Evolutionary conservation across 2,888 invertebrate species (phyloP), one percentile per base, ranked within the genome.

Genomic region (Furcula furcula): DNA sequence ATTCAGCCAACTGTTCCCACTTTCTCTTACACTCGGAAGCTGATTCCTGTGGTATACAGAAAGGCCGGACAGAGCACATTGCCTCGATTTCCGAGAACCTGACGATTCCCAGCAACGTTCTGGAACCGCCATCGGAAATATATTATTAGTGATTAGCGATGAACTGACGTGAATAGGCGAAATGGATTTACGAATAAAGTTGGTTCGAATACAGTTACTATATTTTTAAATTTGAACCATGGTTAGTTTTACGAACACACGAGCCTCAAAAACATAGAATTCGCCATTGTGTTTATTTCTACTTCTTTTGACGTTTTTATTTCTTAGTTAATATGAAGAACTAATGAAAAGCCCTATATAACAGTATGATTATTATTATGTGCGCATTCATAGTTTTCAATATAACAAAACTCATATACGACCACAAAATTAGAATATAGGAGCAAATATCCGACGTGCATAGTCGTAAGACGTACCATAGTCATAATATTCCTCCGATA

Each of bases 71-170:
- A 67, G 67, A 65, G 72, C 77, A 76, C 78, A 83, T 80, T 81
- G 77, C 77, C 70, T 71, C 76, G 55, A 70, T 75, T 84, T 81
- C 80, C 75, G 71, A 78, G 81, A 81, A 79, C 77, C 76, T 70
- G 76, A 64, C 74, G 73, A 73, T 75, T 78, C 76, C 77, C 69
- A 76, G 63, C 63, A 65, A 72, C 70, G 65, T 68, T 71, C 66
- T 65, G 61, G 61, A 65, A 71, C 70, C 67, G 73, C 67, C 69
- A 69, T 74, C 75, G 76, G 77, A 80, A 79, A 78, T 79, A 76
- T 76, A 79, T 77, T 80, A 78, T 79, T 69, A 76, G 70, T 74
- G 73, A 75, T 79, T 69, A 76, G 70, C 74, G 73, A 75, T 76
- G 76, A 76, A 79, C 81, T 70, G 67, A 62, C 62, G 36, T 34